Evolutionary conservation across 2,888 invertebrate species (phyloP), one percentile per base, ranked within the genome.

Genomic region (Drosophila parthenogenetica): DNA sequence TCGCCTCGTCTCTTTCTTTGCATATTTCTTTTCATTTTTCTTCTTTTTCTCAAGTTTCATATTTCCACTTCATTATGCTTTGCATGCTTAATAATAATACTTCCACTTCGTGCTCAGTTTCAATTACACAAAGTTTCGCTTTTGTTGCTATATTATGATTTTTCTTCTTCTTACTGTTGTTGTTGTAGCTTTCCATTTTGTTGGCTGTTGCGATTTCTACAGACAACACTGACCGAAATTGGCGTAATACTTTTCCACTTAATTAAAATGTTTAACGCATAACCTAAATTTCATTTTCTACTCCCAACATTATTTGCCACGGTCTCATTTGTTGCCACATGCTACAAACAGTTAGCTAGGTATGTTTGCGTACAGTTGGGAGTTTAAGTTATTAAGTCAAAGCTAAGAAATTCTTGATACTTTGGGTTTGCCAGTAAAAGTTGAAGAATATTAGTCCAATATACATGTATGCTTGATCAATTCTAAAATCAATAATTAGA

Each of bases 211-310:
- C 89, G 83, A 84, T 84, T 84, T 84, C 83, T 86, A 88, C 80
- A 82, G 71, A 43, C 79, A 71, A 51, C 68, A 57, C 69, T 79
- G 81, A 84, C 81, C 81, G 81, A 81, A 81, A 87, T 81, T 88
- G 70, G 64, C 84, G 87, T 87, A 81, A 87, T 85, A 84, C 78
- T 81, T 89, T 85, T 85, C 87, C 89, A 84, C 77, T 89, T 85
- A 87, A 89, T 85, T 89, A 84, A 85, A 85, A 85, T 81, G 85
- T 89, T 89, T 66, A 70, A 87, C 84, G 85, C 89, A 85, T 84
- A 85, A 81, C 89, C 85, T 84, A 81, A 85, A 85, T 88, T 88
- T 89, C 70, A 29, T 77, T 88, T 80, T 73, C 70, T 68, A 71
- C 61, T 22, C 16, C 40, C 14, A 22, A 17, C 62, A 22, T 5